A percentile compares a stretch with the other conserved stretches of the same genome.
Conservation (phyloP, 2,888 invertebrate genomes). For the Stegana nigrithorax region DNA sequence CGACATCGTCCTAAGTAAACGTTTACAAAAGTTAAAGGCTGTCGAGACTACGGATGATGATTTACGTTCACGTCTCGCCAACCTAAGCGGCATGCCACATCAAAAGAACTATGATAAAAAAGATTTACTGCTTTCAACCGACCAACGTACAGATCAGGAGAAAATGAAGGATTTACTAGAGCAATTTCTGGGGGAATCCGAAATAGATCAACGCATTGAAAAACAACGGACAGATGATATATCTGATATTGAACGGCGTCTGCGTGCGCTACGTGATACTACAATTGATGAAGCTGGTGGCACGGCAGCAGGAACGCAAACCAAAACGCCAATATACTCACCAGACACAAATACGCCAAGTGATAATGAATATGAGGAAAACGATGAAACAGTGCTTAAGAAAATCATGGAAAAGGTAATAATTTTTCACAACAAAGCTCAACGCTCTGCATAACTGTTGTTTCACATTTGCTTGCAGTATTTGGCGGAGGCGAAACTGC, state of each 20-base stretch:
- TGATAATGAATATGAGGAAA: conserved; percentile 63
- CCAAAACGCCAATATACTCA: conserved; percentile 16
- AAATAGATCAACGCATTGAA: conserved; percentile 71
- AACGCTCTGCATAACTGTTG: background rate
- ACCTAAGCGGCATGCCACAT: conserved; percentile 75
- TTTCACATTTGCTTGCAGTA: conserved; percentile 60
- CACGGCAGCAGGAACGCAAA: conserved; percentile 7
- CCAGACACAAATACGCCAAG: conserved; percentile 55
- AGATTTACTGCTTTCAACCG: conserved; percentile 69
- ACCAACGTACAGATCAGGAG: conserved; percentile 77
- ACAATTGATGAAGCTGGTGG: conserved; percentile 39
- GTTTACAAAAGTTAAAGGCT: conserved; percentile 77
- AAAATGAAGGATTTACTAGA: conserved; percentile 78
- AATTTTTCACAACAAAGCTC: background rate
- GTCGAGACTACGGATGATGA: conserved; percentile 74
- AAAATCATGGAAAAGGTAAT: conserved; percentile 61
- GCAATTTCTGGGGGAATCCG: conserved; percentile 71
- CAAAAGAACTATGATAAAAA: conserved; percentile 63
- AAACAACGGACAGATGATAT: conserved; percentile 69
- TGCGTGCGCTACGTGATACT: conserved; percentile 71
- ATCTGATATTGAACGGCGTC: conserved; percentile 71
- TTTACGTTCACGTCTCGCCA: conserved; percentile 74
- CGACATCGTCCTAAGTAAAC: conserved; percentile 74
- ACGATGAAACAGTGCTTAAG: conserved; percentile 66
- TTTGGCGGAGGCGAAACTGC: conserved; percentile 70